Conservation (phyloP, 2,113 vertebrate species). For the Pseudopipra pipra region DNA sequence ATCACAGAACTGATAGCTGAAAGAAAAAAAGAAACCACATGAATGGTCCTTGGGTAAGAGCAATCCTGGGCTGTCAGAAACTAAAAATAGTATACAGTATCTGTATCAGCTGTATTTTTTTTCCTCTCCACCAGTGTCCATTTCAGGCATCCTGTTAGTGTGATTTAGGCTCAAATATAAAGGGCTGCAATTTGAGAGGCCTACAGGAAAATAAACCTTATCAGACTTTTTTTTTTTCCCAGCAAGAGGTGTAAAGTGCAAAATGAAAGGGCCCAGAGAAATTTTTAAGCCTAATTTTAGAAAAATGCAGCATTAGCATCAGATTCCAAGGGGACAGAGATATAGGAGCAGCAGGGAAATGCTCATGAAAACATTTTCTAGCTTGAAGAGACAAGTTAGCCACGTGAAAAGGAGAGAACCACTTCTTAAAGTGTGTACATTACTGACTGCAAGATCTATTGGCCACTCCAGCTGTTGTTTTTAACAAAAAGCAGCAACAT, state of each 20-base stretch:
- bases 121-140: background rate
- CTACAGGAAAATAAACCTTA: background rate
- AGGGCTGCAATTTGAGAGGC: background rate
- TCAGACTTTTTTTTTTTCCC: background rate
- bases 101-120: background rate
- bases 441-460: background rate
- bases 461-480: background rate
- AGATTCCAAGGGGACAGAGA: background rate
- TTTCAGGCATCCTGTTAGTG: background rate
- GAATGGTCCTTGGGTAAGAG: background rate
- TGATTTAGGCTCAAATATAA: background rate
- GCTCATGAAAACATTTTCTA: background rate
- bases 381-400: background rate
- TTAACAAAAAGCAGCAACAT: background rate
- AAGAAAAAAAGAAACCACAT: background rate
- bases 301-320: background rate
- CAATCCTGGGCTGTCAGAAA: background rate
- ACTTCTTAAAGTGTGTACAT: rapidly evolving
- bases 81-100: background rate
- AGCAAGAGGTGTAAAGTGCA: background rate
- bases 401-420: background rate
- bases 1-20: background rate
- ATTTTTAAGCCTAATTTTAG: background rate
- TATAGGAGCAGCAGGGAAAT: background rate
- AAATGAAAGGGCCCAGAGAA: background rate